Conservation (phyloP, 2,113 vertebrate genomes). For the Pelecanus crispus region DNA sequence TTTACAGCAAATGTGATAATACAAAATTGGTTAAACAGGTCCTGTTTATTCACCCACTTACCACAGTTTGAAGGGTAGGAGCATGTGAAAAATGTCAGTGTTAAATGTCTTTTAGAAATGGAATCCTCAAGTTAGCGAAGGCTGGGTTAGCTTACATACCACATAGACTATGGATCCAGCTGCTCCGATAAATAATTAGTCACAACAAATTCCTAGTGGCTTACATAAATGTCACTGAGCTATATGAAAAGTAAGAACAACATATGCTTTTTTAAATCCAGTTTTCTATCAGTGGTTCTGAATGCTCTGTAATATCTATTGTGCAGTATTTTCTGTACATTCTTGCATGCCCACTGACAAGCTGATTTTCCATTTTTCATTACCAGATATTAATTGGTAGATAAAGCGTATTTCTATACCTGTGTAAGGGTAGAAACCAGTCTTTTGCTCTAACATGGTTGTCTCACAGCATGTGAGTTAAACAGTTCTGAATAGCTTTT, state of each 20-base stretch:
- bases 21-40: background rate
- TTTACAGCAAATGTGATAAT: background rate
- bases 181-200: slow-evolving; percentile 7
- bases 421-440: background rate
- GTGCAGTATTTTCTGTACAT: background rate
- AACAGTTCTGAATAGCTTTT: background rate
- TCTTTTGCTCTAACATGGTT: background rate
- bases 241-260: background rate
- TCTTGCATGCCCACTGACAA: background rate
- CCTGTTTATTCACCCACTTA: background rate
- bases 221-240: background rate
- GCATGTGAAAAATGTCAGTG: background rate
- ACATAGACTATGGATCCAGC: background rate
- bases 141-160: background rate
- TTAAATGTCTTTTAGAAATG: background rate
- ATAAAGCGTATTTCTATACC: background rate
- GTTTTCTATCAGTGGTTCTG: background rate
- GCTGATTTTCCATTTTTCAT: background rate
- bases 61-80: background rate
- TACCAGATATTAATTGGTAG: background rate
- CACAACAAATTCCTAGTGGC: background rate
- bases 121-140: background rate
- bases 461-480: background rate
- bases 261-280: background rate
- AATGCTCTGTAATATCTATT: background rate